Evolutionary conservation across 2,113 vertebrate genomes (phyloP).

Genomic region (Gallinago jamesoni): DNA sequence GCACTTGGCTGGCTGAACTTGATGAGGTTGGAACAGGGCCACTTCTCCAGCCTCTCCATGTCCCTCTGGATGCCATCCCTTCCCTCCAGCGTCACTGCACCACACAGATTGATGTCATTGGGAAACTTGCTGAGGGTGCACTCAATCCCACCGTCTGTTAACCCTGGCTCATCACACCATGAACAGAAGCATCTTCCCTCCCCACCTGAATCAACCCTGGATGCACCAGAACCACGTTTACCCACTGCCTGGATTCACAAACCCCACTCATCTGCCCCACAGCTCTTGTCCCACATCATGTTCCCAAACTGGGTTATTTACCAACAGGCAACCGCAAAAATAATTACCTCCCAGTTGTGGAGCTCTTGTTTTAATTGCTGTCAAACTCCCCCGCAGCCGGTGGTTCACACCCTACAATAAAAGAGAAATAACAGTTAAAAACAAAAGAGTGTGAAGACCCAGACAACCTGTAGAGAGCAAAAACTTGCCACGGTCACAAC

Average conservation of each 20-base stretch:
- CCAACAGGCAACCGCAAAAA: background rate
- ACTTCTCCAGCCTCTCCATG: background rate
- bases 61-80: background rate
- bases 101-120: background rate
- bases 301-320: background rate
- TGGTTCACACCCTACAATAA: constrained; percentile 86
- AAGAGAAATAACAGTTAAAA: background rate
- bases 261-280: background rate
- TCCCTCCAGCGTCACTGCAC: background rate
- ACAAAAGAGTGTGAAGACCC: background rate
- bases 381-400: constrained; percentile 89
- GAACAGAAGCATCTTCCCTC: background rate
- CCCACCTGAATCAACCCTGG: background rate
- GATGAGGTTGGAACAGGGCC: background rate
- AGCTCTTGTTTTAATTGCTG: constrained; percentile 89
- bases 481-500: background rate
- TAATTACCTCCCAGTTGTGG: constrained; percentile 90
- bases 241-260: background rate
- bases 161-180: background rate
- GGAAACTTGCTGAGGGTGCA: background rate
- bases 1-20: background rate
- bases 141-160: background rate
- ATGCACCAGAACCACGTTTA: background rate
- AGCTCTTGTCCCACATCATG: background rate
- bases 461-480: accelerated